phyloP scores from a whole-genome alignment of 2,797 vertebrate genomes.

The Microctenopoma steveboyesi region DNA sequence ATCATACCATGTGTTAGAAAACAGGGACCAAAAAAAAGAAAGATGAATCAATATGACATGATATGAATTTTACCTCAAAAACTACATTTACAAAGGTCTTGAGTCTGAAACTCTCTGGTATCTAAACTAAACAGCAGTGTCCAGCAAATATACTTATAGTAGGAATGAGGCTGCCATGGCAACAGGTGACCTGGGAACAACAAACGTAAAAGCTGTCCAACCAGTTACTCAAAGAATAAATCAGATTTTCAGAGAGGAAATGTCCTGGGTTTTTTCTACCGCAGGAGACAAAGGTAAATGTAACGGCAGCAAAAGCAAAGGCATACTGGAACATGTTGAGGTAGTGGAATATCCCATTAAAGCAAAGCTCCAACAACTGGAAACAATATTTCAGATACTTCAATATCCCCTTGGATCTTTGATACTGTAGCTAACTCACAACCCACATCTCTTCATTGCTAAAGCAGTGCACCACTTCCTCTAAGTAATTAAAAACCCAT shows the following conservation, averaged over 20 bases:
- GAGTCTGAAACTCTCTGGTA: neutral
- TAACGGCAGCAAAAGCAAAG: too few species aligned
- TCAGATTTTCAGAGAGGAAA: conserved; percentile 26
- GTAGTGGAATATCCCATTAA: neutral
- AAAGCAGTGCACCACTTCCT: neutral
- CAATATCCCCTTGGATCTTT: neutral
- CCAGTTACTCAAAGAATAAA: conserved; percentile 20
- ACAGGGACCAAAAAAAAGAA: too few species aligned
- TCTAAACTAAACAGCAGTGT: neutral
- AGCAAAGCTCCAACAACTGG: neutral
- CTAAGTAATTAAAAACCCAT: conserved; percentile 11
- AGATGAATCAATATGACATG: too few species aligned
- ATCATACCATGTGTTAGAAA: neutral
- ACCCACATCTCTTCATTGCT: neutral
- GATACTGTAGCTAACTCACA: neutral
- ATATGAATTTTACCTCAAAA: too few species aligned
- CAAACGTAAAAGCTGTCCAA: conserved; percentile 26
- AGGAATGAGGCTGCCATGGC: conserved; percentile 44
- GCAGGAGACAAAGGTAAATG: conserved; percentile 16
- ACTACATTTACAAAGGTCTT: neutral
- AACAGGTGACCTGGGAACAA: conserved; percentile 46
- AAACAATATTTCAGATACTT: neutral
- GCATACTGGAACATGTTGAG: too few species aligned
- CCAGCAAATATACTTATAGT: neutral
- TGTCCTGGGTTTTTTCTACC: conserved; percentile 9